These are phyloP conservation scores for Cephus spinipes DNA, from an alignment of 2,888 invertebrate species.

Conservation along the genomic window DNA sequence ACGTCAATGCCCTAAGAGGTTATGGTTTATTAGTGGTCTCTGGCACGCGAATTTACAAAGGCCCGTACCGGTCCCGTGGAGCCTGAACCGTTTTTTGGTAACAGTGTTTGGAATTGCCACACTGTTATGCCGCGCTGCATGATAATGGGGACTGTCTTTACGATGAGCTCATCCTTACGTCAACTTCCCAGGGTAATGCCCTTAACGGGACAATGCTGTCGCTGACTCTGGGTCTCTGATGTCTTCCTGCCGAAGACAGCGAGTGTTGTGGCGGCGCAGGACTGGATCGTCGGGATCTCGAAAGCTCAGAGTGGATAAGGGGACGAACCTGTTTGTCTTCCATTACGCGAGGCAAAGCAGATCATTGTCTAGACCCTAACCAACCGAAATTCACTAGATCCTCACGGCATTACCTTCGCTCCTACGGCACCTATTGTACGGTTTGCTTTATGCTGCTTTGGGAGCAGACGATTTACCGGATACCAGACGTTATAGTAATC, in stretches of 20 bases:
- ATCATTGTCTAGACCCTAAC: slow-evolving; percentile 56
- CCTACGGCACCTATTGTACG: neutral
- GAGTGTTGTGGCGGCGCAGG: slow-evolving; percentile 25
- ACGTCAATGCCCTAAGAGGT: slow-evolving; percentile 8
- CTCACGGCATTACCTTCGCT: slow-evolving; percentile 40
- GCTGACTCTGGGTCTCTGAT: neutral
- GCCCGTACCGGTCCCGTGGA: neutral
- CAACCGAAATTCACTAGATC: slow-evolving; percentile 52
- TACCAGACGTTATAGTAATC: neutral
- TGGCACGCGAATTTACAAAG: slow-evolving; percentile 12
- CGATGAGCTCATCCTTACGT: neutral
- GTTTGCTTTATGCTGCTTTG: neutral
- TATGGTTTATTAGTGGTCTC: slow-evolving; percentile 12
- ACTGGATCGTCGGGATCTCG: neutral
- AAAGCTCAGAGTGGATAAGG: slow-evolving; percentile 36
- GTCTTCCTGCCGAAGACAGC: slow-evolving; percentile 15
- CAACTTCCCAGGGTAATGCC: neutral
- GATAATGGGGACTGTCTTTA: neutral
- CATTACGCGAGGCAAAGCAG: slow-evolving; percentile 57
- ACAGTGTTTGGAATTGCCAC: neutral
- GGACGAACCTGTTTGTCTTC: slow-evolving; percentile 54
- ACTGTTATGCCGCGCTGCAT: neutral
- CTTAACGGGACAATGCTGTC: neutral
- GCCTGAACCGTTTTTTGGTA: neutral
- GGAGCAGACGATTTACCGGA: neutral